phyloP scores from a whole-genome alignment of 2,888 invertebrate genomes.

The Ditula angustiorana region DNA sequence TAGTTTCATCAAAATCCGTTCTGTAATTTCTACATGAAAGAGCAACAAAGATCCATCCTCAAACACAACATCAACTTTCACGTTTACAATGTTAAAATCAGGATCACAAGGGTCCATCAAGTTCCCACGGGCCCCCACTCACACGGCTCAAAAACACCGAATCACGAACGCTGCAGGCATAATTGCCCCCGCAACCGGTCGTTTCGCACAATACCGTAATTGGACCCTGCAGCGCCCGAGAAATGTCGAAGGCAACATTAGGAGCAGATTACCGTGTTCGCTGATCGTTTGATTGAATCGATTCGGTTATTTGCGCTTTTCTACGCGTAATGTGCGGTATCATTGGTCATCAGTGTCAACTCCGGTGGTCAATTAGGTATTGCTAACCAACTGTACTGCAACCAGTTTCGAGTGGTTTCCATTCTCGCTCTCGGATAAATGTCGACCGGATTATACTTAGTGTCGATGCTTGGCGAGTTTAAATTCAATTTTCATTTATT shows the following conservation, averaged over 20 bases:
- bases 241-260: conserved; percentile 41
- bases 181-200: conserved; percentile 48
- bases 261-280: conserved; percentile 34
- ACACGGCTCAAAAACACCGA: conserved; percentile 39
- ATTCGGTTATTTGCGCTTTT: conserved; percentile 26
- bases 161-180: conserved; percentile 44
- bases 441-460: not conserved
- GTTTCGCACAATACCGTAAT: conserved; percentile 62
- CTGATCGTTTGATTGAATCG: conserved; percentile 32
- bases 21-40: no score
- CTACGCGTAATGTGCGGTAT: conserved; percentile 28
- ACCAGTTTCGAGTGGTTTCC: conserved; percentile 12
- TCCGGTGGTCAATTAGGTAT: not conserved
- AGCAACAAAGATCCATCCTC: no score
- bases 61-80: no score
- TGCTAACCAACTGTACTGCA: not conserved
- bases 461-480: not conserved
- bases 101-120: not conserved
- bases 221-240: conserved; percentile 48
- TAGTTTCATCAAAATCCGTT: no score
- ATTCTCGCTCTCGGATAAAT: not conserved
- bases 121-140: conserved; percentile 27
- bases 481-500: no score
- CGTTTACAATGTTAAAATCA: no score
- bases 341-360: conserved; percentile 18